These are phyloP conservation scores for Limnothrissa miodon DNA, from an alignment of 2,113 vertebrate species.

Conservation along the genomic window DNA sequence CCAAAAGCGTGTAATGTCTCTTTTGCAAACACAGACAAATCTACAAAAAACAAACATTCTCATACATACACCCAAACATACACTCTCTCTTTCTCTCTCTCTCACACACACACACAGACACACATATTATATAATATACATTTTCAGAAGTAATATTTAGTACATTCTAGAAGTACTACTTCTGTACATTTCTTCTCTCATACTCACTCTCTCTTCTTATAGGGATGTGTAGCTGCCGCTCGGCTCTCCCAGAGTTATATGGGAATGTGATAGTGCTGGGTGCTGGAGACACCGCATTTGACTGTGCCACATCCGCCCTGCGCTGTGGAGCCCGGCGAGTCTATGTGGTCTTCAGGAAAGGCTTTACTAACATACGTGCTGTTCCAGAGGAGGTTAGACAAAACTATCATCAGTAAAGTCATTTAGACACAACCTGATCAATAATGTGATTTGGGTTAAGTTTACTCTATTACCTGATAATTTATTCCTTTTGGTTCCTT, in stretches of 20 bases:
- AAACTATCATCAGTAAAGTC: background rate
- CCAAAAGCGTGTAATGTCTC: too few species aligned
- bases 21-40: too few species aligned
- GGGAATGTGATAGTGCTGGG: conserved; percentile 90
- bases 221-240: conserved; percentile 88
- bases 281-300: conserved; percentile 94
- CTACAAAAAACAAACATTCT: too few species aligned
- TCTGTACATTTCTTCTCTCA: background rate
- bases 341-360: conserved; percentile 88
- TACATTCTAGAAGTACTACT: too few species aligned
- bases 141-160: too few species aligned
- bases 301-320: conserved; percentile 95
- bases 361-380: conserved; percentile 88
- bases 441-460: background rate
- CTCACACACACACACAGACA: background rate
- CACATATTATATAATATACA: background rate
- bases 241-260: conserved; percentile 77
- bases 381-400: conserved; percentile 87
- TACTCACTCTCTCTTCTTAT: conserved; percentile 56
- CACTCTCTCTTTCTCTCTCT: too few species aligned
- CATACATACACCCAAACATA: background rate
- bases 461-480: background rate
- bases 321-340: conserved; percentile 91
- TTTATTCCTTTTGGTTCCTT: too few species aligned
- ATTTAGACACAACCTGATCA: background rate